Evolutionary conservation across 2,113 vertebrate species (phyloP).

Genomic region (Mormoops blainvillei): DNA sequence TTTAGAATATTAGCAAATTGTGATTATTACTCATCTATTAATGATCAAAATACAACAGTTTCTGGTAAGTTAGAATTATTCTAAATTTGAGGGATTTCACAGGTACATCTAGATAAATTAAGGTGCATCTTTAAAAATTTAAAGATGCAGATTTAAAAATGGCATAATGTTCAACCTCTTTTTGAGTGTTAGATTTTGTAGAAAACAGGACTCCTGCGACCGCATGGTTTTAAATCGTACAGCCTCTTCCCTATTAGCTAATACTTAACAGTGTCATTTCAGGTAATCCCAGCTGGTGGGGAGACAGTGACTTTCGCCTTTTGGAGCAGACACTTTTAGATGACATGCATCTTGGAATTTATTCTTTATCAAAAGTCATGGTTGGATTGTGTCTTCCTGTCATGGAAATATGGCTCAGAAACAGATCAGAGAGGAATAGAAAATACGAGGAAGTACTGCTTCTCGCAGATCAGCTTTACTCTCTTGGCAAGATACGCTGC

Average conservation of each 20-base stretch:
- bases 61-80: neutral
- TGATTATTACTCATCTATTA: neutral
- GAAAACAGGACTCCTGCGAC: neutral
- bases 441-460: neutral
- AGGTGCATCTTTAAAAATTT: too few species aligned
- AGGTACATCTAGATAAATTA: neutral
- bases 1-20: neutral
- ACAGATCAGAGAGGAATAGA: neutral
- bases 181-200: neutral
- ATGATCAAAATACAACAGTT: neutral
- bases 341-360: neutral
- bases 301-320: neutral
- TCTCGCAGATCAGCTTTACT: neutral
- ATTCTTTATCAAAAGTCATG: neutral
- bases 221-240: neutral
- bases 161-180: neutral
- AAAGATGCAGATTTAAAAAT: neutral
- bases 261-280: neutral
- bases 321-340: neutral
- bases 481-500: neutral
- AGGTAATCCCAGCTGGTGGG: neutral
- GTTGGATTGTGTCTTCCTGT: neutral
- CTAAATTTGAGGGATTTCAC: neutral
- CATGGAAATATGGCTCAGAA: neutral
- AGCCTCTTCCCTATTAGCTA: neutral